Evolutionary conservation across 2,888 invertebrate species (phyloP), one percentile per base, ranked within the genome.

Genomic region (Monochamus alternatus): DNA sequence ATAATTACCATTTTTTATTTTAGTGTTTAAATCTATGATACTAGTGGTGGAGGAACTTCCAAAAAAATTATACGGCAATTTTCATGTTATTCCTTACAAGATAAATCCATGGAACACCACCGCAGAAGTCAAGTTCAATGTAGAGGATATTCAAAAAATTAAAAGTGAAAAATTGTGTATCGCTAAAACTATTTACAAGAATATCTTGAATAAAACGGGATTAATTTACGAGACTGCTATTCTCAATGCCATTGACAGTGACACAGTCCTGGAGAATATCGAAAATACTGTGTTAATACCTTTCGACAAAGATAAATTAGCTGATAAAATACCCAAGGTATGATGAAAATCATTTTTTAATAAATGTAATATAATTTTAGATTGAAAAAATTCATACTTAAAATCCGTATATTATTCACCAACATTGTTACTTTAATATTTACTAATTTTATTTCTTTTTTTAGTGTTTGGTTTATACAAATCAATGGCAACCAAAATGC

Each of bases 271-370:
- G 1, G 47, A 59, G 1, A 12, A 52, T 30, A 43, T 60, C 8
- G 8, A 44, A 44, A 69, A 10, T 22, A 69, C 44, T 8, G 14
- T 69, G 7, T 12, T 69, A 12, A 60, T 69, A 12, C 69, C 69
- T 43, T 14, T 69, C 3, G 22, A 69, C n/a, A 14, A 59, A 30
- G 10, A 14, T 7, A 9, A 44, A 59, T 10, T 44, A 3, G 22
- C 4, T 38, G 22, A 69, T 22, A 58, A 43, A 59, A n/a, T 7
- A 38, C 69, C 69, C n/a, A 44, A 69, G 69, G 69, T 69, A 69
- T 30, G 3, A n/a, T 43, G 10, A 43, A 63, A 32, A 22, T 0
- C n/a, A n/a, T 12, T 44, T 65, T 22, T 65, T 55, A 55, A 14
- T 10, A n/a, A 22, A 55, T 7, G 30, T 22, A 47, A 22, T 22